These are phyloP conservation scores for Cephalopterus ornatus DNA, from an alignment of 2,113 vertebrate genomes.

Conservation along the genomic window DNA sequence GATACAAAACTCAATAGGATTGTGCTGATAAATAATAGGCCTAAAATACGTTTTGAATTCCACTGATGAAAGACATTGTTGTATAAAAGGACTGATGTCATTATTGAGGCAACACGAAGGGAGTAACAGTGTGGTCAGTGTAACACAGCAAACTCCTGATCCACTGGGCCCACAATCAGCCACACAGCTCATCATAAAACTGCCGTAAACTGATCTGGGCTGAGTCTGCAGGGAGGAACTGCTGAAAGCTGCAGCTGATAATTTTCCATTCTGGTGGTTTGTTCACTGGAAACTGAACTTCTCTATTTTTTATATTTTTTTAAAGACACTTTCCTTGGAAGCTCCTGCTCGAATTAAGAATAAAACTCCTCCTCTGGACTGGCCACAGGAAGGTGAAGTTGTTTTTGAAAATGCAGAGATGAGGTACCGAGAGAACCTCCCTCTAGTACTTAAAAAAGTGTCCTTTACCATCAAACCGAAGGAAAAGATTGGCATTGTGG, in stretches of 20 bases:
- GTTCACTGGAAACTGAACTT: not conserved
- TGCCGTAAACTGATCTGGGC: not conserved
- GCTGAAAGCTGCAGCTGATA: not conserved
- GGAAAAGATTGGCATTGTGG: conserved; percentile 92
- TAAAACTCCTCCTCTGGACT: conserved; percentile 82
- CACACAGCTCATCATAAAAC: not conserved
- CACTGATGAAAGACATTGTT: not conserved
- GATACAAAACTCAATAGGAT: not conserved
- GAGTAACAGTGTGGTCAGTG: not conserved
- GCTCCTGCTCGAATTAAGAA: conserved; percentile 89
- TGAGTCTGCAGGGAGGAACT: not conserved
- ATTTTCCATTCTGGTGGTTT: not conserved
- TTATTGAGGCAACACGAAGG: not conserved
- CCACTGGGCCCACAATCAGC: not conserved
- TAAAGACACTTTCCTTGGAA: conserved; percentile 88
- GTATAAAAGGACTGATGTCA: not conserved
- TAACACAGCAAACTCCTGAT: not conserved
- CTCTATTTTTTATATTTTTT: not conserved
- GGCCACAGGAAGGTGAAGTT: conserved; percentile 91
- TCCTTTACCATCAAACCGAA: conserved; percentile 89
- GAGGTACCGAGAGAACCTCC: conserved; percentile 89
- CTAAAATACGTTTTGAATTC: not conserved
- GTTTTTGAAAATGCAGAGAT: conserved; percentile 87
- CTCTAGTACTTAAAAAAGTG: conserved; percentile 89
- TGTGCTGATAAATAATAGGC: not conserved